Percentiles rank a stretch among this genome's conserved stretches.
phyloP scores from a whole-genome alignment of 2,113 vertebrate genomes.

The Oreochromis aureus region DNA sequence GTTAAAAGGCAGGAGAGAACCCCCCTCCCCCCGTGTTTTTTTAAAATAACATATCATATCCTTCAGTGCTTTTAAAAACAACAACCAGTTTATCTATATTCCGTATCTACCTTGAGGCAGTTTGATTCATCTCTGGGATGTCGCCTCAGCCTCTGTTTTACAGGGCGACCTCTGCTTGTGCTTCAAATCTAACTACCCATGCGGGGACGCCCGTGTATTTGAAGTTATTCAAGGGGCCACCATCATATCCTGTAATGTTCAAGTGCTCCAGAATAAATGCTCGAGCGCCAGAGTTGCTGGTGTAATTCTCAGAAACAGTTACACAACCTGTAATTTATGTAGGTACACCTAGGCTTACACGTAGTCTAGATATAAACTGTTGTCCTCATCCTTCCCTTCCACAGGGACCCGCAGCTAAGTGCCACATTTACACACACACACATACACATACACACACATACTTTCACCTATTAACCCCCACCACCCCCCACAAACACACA shows the following conservation, averaged over 20 bases:
- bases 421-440: background rate
- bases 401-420: constrained; percentile 4
- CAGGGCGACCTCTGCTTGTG: background rate
- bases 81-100: background rate
- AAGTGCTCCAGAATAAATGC: background rate
- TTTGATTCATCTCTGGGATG: background rate
- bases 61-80: background rate
- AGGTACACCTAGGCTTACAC: constrained; percentile 26
- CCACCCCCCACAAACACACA: background rate
- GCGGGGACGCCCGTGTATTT: background rate
- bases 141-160: background rate
- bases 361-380: constrained; percentile 18
- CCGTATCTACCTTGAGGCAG: background rate
- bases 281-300: background rate
- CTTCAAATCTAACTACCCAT: background rate
- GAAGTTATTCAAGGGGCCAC: background rate
- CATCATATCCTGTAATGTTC: background rate
- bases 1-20: background rate
- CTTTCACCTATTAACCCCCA: background rate
- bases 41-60: background rate
- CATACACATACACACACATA: background rate
- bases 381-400: constrained; percentile 17
- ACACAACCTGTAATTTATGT: constrained; percentile 23
- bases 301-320: background rate
- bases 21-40: background rate